Conservation (phyloP, 2,113 vertebrate species). For the Pitta sordida region DNA sequence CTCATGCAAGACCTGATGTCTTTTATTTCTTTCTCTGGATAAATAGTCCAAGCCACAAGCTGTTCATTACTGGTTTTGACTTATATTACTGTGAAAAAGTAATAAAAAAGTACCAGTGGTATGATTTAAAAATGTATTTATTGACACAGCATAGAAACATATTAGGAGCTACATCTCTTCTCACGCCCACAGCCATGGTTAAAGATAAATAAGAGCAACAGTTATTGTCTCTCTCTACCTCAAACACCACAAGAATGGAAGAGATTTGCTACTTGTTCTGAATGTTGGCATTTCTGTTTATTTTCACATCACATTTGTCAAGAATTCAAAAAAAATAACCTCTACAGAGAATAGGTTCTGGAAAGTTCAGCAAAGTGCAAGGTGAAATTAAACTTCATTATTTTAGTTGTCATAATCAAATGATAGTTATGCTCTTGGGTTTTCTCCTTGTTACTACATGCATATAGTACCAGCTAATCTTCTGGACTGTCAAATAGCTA, state of each 20-base stretch:
- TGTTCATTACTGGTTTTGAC: not conserved
- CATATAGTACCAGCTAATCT: not conserved
- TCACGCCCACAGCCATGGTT: not conserved
- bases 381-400: constrained; percentile 17
- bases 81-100: not conserved
- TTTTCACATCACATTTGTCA: not conserved
- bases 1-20: not conserved
- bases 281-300: not conserved
- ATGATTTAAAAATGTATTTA: not conserved
- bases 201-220: not conserved
- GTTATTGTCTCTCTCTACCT: not conserved
- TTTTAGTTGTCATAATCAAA: constrained; percentile 10
- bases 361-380: constrained; percentile 4
- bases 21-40: not conserved
- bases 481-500: not conserved
- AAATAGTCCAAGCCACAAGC: not conserved
- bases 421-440: not conserved
- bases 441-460: not conserved
- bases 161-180: not conserved
- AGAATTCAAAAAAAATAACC: not conserved
- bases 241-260: not conserved
- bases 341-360: not conserved
- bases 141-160: not conserved
- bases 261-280: not conserved
- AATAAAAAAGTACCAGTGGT: not conserved